Base-by-base conservation (phyloP, 2,113 vertebrate genomes). In the Amblyopsis rosae region DNA sequence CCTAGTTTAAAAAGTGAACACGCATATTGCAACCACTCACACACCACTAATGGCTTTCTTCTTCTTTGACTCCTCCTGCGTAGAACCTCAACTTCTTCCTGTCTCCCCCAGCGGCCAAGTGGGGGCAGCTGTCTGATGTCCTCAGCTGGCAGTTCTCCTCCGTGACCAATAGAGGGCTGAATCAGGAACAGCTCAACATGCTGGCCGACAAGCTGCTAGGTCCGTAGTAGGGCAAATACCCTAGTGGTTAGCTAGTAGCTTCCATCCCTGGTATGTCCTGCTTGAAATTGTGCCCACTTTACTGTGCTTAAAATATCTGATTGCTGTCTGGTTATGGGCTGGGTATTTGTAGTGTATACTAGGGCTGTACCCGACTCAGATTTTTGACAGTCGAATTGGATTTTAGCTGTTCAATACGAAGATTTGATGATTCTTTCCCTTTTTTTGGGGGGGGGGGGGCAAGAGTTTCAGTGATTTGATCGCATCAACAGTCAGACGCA, bases 81-180 rank as follows among this genome's bases (percentile, higher is more conserved):
- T 68, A 96, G 96, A 96, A 96, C 75, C 86, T 97, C 79, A 90
- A 94, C 84, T 97, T 97, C 91, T 97, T 98, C 89, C 93, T 92
- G 76, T 93, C 90, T 4, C 96, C 96, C n/a, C 94, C 94, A 0
- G 13, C 88, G 19, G 93, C 93, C 9, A 90, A 90, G 67, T 89
- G 96, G 92, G 94, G 89, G 63, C 95, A 96, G 84, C 93, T 98
- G 51, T 89, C 96, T 0, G 95, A 98, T 85, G 90, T 96, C 15
- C 86, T 98, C 73, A 96, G 95, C 90, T 98, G 96, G 96, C 96
- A 98, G 67, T 98, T 98, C 87, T 96, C 95, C 48, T 96, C 96
- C 0, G 94, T 95, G 0, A 94, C 95, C 0, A 94, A 95, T 26
- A 93, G 96, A 41, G 95, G 96, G 60, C 92, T 98, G 73, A 96